Base-by-base conservation (phyloP, 1,140 invertebrate genomes). In the Hermatobates lingyangjiaoensis region DNA sequence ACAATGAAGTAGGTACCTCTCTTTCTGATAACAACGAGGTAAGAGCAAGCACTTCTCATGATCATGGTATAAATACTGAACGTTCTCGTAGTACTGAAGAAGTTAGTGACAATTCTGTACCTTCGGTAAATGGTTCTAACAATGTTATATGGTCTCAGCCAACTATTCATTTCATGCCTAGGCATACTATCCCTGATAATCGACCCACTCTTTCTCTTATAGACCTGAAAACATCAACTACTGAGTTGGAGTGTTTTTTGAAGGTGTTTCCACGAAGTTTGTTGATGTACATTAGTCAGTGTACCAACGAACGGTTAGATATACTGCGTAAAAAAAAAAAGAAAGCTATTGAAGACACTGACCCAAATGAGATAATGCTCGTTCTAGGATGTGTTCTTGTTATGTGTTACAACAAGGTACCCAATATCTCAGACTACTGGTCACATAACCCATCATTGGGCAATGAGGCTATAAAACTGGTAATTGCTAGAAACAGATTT, bases 391-490 rank as follows among this genome's bases (percentile, higher is more conserved):
- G 48, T 24, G 48, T 54, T 25, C 26, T 54, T 15, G 30, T 54
- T n/a, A 54, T 54, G 53, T 54, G 30, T 26, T 54, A 54, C 39
- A 54, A 54, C 24, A 54, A 45, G 20, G 4, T 54, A 50, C 53
- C 53, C 15, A 45, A 51, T 12, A 21, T 45, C 30, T 45, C 38
- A 28, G 48, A 51, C 27, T 61, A 58, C 47, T 59, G 55, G 56
- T 59, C 57, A 27, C 42, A 34, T 30, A 57, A 60, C 48, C 26
- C 46, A 26, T 57, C 59, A 27, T 42, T 62, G 48, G 59, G 58
- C 42, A 61, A 62, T 54, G 27, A 21, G 53, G 48, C 55, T 38
- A 59, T 60, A 45, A 61, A 61, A 53, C 28, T 51, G 21, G 53
- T 44, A 24, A 51, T 59, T 39, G 52, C 58, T 20, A 49, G 58